Base-by-base conservation (phyloP, 2,888 invertebrate genomes). In the Frankliniella intonsa region DNA sequence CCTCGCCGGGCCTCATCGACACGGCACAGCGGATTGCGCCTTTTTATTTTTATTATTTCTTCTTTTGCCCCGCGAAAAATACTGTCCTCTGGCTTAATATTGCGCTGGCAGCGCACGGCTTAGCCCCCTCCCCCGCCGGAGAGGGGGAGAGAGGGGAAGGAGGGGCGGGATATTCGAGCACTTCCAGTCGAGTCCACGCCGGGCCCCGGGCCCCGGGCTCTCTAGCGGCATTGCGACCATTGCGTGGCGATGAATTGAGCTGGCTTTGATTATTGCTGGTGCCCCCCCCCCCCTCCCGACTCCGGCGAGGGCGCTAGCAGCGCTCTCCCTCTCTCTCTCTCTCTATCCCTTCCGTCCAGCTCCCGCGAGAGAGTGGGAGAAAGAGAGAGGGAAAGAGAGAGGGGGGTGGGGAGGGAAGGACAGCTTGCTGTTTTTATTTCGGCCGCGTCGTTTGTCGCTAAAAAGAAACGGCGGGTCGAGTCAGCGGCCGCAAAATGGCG, bases 1-100 rank as follows among this genome's bases (percentile, higher is more conserved):
- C 17, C 55, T 3, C 3, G 55, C 55, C 55, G 3, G 7, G n/a
- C 62, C 62, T 62, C 62, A 62, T 62, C 62, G 62, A 62, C 62
- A 62, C 62, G 62, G 62, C 62, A 62, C 62, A n/a, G 19, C 62
- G 62, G 62, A 62, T 62, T 62, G 62, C 62, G 62, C 11, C n/a
- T 62, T 62, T 62, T 62, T 19, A 19, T 62, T 62, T n/a, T 62
- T 62, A 17, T 62, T 62, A 62, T 62, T 62, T 62, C 62, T 17
- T 62, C 62, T 62, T 62, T 62, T 62, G 62, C 19, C 62, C 62
- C 62, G 17, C 62, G 62, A 62, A 62, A 62, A 62, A 62, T 62
- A 62, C 62, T 62, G 62, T 62, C 62, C 62, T 62, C 62, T 62
- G 62, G 62, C 62, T 62, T 62, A 62, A 62, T 62, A 62, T 62